phyloP scores from a whole-genome alignment of 2,797 vertebrate species.

The Tokudaia muenninki region DNA sequence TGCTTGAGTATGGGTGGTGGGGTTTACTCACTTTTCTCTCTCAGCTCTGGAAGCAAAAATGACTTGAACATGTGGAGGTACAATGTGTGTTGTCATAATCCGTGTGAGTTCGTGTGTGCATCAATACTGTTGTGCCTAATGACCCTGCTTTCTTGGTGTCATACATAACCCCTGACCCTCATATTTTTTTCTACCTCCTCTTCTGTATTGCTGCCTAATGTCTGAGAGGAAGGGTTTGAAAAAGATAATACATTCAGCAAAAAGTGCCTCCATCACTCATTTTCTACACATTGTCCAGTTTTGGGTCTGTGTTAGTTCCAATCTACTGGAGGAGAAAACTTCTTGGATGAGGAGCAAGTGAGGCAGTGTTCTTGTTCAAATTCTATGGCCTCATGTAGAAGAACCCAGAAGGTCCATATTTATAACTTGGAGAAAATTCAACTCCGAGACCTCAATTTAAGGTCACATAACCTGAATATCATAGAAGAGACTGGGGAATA shows the following conservation, averaged over 20 bases:
- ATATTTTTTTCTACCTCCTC: neutral
- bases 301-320: neutral
- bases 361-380: neutral
- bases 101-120: too few species aligned
- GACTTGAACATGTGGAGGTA: neutral
- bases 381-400: neutral
- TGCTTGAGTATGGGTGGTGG: too few species aligned
- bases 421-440: neutral
- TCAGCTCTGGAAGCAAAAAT: neutral
- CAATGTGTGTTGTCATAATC: neutral
- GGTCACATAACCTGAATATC: neutral
- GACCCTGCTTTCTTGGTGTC: neutral
- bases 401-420: neutral
- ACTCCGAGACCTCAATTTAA: neutral
- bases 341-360: neutral
- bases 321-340: neutral
- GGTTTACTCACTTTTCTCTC: neutral
- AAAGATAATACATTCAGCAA: neutral
- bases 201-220: neutral
- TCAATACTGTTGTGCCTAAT: neutral
- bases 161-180: neutral
- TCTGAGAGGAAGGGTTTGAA: neutral
- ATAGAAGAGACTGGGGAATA: neutral
- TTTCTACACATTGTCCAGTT: neutral
- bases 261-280: neutral